phyloP scores from a whole-genome alignment of 2,113 vertebrate species.

The Montifringilla adamsi region DNA sequence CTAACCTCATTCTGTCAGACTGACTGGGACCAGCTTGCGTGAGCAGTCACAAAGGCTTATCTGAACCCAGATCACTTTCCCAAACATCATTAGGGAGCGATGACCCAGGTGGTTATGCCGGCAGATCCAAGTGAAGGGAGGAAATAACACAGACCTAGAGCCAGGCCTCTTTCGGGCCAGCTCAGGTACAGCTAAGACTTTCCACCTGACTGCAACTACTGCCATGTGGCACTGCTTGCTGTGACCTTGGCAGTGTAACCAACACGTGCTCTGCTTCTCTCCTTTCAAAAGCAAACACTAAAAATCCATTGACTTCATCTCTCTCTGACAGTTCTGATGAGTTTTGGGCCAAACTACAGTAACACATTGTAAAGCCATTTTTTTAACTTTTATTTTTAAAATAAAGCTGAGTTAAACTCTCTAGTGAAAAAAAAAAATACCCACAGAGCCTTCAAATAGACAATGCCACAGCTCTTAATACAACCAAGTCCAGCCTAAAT shows the following conservation, averaged over 20 bases:
- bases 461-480: neutral
- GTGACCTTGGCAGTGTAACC: neutral
- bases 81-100: neutral
- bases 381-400: neutral
- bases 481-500: neutral
- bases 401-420: neutral
- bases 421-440: neutral
- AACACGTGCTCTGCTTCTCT: neutral
- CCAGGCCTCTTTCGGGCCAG: neutral
- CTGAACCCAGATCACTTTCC: neutral
- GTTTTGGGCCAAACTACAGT: neutral
- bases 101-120: neutral
- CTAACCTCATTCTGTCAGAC: neutral
- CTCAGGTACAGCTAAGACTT: neutral
- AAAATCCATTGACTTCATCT: neutral
- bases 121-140: neutral
- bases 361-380: neutral
- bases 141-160: neutral
- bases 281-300: neutral
- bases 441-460: neutral
- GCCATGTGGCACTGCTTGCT: neutral
- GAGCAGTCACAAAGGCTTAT: accelerated
- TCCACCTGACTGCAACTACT: neutral
- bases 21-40: neutral
- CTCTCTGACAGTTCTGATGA: neutral